Evolutionary conservation across 2,113 vertebrate genomes (phyloP), one percentile per base, ranked within the genome.

Genomic region (Numida meleagris): DNA sequence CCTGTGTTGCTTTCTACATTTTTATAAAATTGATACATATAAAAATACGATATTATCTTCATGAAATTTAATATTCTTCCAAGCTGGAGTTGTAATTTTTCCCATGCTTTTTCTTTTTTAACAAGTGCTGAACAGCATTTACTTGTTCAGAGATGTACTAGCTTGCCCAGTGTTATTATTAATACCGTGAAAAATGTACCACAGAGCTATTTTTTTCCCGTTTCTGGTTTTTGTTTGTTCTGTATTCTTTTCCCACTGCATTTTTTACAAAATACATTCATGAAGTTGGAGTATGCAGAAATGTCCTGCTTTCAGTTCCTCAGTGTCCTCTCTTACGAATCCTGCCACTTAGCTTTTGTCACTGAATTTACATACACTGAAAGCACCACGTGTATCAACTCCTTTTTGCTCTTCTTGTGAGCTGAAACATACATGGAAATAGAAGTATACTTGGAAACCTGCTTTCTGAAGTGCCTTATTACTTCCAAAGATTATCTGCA

Each of bases 301-400:
- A 81, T 72, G 50, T 78, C 15, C 31, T 48, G 12, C 53, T 72
- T 68, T 68, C 12, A 3, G 3, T 67, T 91, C 62, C 25, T 84
- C 4, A 0, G 0, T 31, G 17, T 65, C 36, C n/a, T 8, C 20
- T 65, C 25, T 20, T 70, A 42, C 0, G 3, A 12, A 29, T 67
- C 61, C 25, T 85, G 16, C 13, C 68, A 29, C n/a, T 59, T 57
- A 57, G 29, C 7, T 92, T 92, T 75, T 33, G 2, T 82, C 33
- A 71, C 18, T 6, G 2, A 33, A 61, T 57, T 18, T 9, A 13
- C 20, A 17, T 15, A 25, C 7, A 38, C 4, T 77, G 45, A 74
- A 63, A 46, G 42, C 27, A 16, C 3, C 2, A 2, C 2, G 6
- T 36, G 27, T 62, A 66, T 11, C 71, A 58, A 29, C 62, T 84